Evolutionary conservation across 2,113 vertebrate species (phyloP), one percentile per base, ranked within the genome.

Genomic region (Crocuta crocuta): DNA sequence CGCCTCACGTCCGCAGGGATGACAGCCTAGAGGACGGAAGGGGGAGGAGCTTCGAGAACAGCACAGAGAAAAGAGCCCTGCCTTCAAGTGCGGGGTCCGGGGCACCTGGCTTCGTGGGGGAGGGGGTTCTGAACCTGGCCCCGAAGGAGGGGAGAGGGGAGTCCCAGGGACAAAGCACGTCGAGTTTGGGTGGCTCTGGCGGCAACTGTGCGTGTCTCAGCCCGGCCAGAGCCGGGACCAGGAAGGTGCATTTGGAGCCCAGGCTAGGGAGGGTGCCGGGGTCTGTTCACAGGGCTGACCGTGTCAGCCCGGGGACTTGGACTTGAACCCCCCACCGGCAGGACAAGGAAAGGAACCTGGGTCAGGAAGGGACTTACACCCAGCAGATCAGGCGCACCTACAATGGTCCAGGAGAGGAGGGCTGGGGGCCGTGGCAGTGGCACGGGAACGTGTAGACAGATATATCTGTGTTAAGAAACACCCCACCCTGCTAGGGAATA

Each of bases 1-100:
- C 33, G 0, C 55, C 33, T 5, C 23, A 28, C 0, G 0, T 65
- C 73, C n/a, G 15, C 65, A 78, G 45, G 19, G 0, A 53, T 1
- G 70, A n/a, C 35, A 5, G 10, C 7, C 21, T 4, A 2, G 61
- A 0, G 1, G 24, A 9, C 0, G 35, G 61, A 28, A 35, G 50
- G 13, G 23, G 71, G 8, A 35, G 33, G 10, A 0, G 16, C n/a
- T 5, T 1, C 1, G 1, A 15, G 35, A 7, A 10, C 5, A 33
- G 12, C 1, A 24, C 23, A 33, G 48, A 17, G 10, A 35, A 50
- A 63, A 53, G 26, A 24, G 74, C 39, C 1, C 23, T 5, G 2
- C 16, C 76, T 48, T 21, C 5, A 28, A 0, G 12, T 0, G 12
- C 0, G 0, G 43, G n/a, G 39, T 13, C 26, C 10, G 12, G 43